Percentiles rank a stretch among this genome's conserved stretches.
Conservation (phyloP, 2,797 vertebrate species). For the Smutsia temminckii region DNA sequence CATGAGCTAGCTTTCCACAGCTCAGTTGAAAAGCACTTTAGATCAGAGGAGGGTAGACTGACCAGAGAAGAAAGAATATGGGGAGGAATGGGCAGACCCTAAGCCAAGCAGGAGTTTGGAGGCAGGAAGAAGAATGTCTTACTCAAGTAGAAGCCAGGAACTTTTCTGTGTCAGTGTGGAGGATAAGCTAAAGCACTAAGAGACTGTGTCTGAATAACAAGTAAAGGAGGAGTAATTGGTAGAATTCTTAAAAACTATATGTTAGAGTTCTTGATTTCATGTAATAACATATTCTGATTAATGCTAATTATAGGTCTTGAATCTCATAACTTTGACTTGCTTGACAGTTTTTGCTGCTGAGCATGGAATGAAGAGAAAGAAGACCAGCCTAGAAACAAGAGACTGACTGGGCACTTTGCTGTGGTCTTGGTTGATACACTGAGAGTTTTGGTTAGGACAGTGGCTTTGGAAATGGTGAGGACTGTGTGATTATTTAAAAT, state of each 20-base stretch:
- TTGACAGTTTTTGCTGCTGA: not conserved
- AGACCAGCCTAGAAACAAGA: not conserved
- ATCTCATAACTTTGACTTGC: not conserved
- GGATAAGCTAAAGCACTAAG: not conserved
- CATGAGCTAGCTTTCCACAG: not conserved
- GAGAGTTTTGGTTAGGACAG: not conserved
- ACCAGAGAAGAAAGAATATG: not conserved
- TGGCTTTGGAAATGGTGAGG: not conserved
- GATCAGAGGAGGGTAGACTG: not conserved
- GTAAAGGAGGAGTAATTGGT: not conserved
- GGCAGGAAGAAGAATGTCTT: not conserved
- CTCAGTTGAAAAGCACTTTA: not conserved
- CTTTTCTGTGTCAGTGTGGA: not conserved
- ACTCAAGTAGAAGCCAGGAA: not conserved
- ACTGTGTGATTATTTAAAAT: not conserved
- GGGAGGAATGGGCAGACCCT: no score
- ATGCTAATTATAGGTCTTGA: not conserved
- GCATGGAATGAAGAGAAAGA: not conserved
- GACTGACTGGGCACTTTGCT: not conserved
- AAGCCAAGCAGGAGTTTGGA: not conserved
- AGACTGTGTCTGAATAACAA: not conserved
- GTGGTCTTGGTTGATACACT: not conserved
- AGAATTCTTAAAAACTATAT: not conserved
- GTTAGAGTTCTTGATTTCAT: not conserved
- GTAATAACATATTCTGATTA: not conserved